These are phyloP conservation scores for Sycophila texana DNA, from an alignment of 2,888 invertebrate genomes.

Conservation along the genomic window DNA sequence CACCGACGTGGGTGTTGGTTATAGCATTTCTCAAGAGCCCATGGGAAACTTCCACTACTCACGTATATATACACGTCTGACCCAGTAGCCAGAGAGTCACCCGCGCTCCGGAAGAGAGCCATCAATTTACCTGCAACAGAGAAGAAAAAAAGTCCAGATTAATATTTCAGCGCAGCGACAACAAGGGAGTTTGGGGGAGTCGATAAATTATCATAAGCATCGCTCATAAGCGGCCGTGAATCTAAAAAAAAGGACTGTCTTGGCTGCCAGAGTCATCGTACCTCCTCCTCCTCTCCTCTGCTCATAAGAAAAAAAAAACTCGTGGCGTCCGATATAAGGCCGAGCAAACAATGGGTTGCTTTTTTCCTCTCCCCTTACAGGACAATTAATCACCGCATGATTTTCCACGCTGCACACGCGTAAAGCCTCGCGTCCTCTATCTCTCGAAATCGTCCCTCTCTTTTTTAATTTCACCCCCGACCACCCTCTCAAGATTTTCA, in stretches of 20 bases:
- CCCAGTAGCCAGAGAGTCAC: too few relatives aligned
- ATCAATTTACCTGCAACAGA: slow-evolving; percentile 41
- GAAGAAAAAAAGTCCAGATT: slow-evolving; percentile 7
- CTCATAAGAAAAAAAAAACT: neutral
- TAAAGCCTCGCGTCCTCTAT: neutral
- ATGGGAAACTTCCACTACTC: neutral
- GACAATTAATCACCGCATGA: slow-evolving; percentile 37
- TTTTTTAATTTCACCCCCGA: slow-evolving; percentile 26
- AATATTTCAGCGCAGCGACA: neutral
- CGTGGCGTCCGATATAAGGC: slow-evolving; percentile 19
- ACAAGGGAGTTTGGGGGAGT: neutral
- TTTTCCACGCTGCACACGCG: neutral
- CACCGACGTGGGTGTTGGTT: neutral
- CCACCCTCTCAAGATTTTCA: slow-evolving; percentile 15
- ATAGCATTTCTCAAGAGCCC: neutral
- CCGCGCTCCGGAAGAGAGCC: neutral
- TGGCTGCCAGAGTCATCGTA: neutral
- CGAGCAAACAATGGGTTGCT: neutral
- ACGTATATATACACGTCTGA: neutral
- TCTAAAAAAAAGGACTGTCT: neutral
- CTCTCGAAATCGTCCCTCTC: slow-evolving; percentile 5
- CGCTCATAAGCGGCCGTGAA: neutral
- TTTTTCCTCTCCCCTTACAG: neutral
- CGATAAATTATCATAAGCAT: slow-evolving; percentile 22
- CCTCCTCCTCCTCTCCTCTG: neutral